Base-by-base conservation (phyloP, 1,140 invertebrate species). In the Colletes latitarsis region DNA sequence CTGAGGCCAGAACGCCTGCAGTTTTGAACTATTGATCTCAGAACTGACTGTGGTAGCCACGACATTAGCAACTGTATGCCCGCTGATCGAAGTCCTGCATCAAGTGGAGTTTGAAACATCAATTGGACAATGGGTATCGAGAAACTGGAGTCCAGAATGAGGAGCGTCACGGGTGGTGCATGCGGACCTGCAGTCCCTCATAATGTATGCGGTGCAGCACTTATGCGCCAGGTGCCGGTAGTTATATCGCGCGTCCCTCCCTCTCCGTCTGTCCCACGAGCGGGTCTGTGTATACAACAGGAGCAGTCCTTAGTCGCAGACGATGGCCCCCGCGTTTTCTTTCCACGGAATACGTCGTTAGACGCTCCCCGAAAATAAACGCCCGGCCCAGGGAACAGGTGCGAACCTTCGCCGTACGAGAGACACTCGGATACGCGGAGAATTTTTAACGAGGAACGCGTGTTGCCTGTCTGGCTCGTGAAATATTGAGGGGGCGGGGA, bases 141-240 rank as follows among this genome's bases (percentile, higher is more conserved):
- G 60, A 71, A 68, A 75, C 58, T 53, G 64, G 69, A 57, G 30
- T 66, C 53, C 62, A 12, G 74, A 15, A 70, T 55, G 30, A 64
- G 70, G 80, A 82, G 77, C 80, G 84, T 85, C 73, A 71, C 68
- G 72, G 72, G 21, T 77, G 73, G 63, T 84, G 83, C 82, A 85
- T 82, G 64, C 73, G 49, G 58, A 77, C 53, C 72, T 55, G 73
- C 58, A 68, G 67, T 76, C 64, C 75, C 81, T 87, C 82, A 86
- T 87, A 86, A 87, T 64, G 84, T 86, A 87, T 87, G 85, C 85
- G 68, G 84, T 60, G 77, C 84, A 77, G 77, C 73, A 55, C 77
- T 86, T 81, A 86, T 86, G 84, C 85, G 74, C 81, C 85, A 87
- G 85, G 84, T 87, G 85, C 84, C 57, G 84, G 85, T 83, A 87